Base-by-base conservation (phyloP, 1,140 invertebrate species). In the Matsumurasca onukii region DNA sequence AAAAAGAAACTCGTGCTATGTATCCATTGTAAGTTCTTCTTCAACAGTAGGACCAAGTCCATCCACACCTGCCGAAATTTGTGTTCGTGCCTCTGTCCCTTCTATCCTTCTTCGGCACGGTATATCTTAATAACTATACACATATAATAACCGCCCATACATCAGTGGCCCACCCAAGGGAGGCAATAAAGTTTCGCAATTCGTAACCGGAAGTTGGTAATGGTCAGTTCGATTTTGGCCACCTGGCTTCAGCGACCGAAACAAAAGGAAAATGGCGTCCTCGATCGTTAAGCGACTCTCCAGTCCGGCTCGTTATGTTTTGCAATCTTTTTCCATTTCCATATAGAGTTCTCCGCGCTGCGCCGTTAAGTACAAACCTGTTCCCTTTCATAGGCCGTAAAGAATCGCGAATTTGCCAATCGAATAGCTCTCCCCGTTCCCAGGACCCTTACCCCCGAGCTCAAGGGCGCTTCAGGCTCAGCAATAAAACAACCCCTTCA, bases 241-340 rank as follows among this genome's bases (percentile, higher is more conserved):
- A 59, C 55, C 55, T 59, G 55, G 55, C 34, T 39, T 39, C 34
- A 17, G 34, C 3, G 55, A 3, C 2, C 55, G 34, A 25, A 25
- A 59, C 55, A 59, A 59, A 59, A 59, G 55, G 24, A 59, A 15
- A 13, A 59, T 59, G 55, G 55, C 55, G 55, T 59, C 55, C 55
- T 27, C 55, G 25, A 29, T 59, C 55, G 55, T 59, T 59, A 52
- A 25, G 55, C 55, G 25, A 27, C 55, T 59, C 30, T 59, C n/a
- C n/a, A n/a, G 55, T 59, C 55, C 55, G 15, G 3, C 22, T 27
- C 55, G 55, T 59, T 59, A 29, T 25, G 55, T 59, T 59, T 59
- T 27, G 55, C 25, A 59, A 59, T 59, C 55, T 59, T 59, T 39
- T 29, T 59, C 55, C 55, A n/a, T n/a, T n/a, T n/a, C n/a, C n/a